These are phyloP conservation scores for Coelogynopora nodosa DNA, from an alignment of 2,888 invertebrate genomes.

Conservation along the genomic window DNA sequence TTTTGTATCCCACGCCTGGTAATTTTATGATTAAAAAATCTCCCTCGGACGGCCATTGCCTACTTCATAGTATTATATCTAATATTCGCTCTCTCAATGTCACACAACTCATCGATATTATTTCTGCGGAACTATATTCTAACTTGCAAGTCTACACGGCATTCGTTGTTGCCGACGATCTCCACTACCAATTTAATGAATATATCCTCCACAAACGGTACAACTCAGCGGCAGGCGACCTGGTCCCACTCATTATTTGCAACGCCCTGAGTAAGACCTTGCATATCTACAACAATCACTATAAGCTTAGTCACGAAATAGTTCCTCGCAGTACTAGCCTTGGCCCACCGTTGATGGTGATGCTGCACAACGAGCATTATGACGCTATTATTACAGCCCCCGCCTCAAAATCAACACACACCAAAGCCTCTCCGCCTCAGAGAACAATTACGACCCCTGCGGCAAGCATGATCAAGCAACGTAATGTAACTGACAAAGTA, in stretches of 20 bases:
- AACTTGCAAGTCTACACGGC: no score
- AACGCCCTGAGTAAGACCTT: not conserved
- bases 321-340: not conserved
- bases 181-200: no score
- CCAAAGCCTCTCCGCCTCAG: not conserved
- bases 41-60: no score
- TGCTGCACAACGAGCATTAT: not conserved
- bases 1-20: no score
- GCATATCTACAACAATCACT: not conserved
- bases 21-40: no score
- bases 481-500: not conserved
- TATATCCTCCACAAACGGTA: no score
- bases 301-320: not conserved
- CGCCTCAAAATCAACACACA: not conserved
- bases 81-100: no score
- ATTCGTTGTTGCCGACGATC: no score
- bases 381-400: not conserved
- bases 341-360: not conserved
- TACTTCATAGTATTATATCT: no score
- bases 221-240: no score
- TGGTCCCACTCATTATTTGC: not conserved
- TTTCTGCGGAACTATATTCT: no score
- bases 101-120: no score
- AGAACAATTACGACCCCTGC: not conserved
- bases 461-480: not conserved